phyloP scores from a whole-genome alignment of 2,888 invertebrate genomes.

The Hipparchia semele region DNA sequence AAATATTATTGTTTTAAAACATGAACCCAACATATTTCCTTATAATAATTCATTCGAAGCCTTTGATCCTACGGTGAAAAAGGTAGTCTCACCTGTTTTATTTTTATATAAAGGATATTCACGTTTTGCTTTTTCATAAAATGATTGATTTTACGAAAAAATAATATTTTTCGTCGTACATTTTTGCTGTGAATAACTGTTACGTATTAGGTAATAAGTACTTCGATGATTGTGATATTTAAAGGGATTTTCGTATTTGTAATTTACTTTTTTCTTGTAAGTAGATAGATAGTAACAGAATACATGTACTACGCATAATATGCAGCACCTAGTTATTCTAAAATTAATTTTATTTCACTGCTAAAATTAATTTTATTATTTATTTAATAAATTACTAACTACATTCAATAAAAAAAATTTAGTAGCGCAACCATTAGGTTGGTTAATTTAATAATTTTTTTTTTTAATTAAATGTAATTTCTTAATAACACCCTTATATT shows the following conservation, averaged over 20 bases:
- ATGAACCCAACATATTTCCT: neutral
- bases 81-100: slow-evolving; percentile 10
- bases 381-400: no score
- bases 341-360: no score
- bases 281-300: no score
- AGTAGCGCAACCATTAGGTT: no score
- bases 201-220: neutral
- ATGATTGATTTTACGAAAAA: slow-evolving; percentile 3
- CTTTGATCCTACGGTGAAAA: slow-evolving; percentile 20
- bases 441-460: no score
- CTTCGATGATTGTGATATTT: neutral
- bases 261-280: neutral
- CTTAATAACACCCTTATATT: no score
- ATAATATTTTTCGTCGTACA: slow-evolving; percentile 1
- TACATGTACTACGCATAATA: no score
- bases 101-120: slow-evolving; percentile 11
- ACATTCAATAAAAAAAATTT: no score
- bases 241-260: neutral
- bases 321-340: no score
- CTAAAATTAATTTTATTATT: no score
- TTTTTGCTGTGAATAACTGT: neutral
- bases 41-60: slow-evolving; percentile 14
- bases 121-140: slow-evolving; percentile 5
- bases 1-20: no score
- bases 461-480: no score